Conservation (phyloP, 2,888 invertebrate genomes). For the Drosophila affinis region DNA sequence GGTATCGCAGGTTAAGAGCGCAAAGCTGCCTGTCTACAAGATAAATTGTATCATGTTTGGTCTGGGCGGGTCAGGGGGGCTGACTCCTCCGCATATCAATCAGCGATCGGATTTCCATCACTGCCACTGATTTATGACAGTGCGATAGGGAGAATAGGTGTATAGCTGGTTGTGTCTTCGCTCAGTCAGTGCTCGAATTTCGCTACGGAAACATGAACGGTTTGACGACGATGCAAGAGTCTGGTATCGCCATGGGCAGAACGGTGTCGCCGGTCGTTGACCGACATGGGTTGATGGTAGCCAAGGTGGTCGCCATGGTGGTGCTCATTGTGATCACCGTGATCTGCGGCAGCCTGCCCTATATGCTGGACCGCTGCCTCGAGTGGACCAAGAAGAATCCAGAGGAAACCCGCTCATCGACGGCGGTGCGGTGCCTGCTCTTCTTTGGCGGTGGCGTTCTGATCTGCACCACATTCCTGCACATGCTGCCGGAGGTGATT, state of each 20-base stretch:
- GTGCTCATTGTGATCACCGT: conserved; percentile 91
- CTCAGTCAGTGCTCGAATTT: conserved; percentile 44
- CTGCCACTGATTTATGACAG: conserved; percentile 33
- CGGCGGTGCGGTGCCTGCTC: conserved; percentile 86
- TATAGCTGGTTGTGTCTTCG: conserved; percentile 5
- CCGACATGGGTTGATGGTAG: conserved; percentile 78
- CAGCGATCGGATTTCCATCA: conserved; percentile 50
- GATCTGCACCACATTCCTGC: conserved; percentile 91
- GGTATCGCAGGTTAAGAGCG: not conserved
- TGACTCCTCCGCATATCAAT: conserved; percentile 53
- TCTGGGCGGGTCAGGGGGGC: conserved; percentile 6
- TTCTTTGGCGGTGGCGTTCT: conserved; percentile 95
- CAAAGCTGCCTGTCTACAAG: conserved; percentile 32
- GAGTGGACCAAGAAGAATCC: conserved; percentile 85
- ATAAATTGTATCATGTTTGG: conserved; percentile 14
- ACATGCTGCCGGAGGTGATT: conserved; percentile 91
- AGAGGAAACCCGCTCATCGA: conserved; percentile 78
- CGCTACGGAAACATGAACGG: conserved; percentile 47
- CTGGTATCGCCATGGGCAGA: not conserved
- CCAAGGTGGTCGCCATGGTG: conserved; percentile 91
- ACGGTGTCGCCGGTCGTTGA: conserved; percentile 3
- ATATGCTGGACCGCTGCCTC: conserved; percentile 88
- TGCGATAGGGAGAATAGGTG: conserved; percentile 16
- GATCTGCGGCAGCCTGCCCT: conserved; percentile 89
- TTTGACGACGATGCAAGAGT: not conserved